Base-by-base conservation (phyloP, 1,140 invertebrate genomes). In the Magallana ariakensis region DNA sequence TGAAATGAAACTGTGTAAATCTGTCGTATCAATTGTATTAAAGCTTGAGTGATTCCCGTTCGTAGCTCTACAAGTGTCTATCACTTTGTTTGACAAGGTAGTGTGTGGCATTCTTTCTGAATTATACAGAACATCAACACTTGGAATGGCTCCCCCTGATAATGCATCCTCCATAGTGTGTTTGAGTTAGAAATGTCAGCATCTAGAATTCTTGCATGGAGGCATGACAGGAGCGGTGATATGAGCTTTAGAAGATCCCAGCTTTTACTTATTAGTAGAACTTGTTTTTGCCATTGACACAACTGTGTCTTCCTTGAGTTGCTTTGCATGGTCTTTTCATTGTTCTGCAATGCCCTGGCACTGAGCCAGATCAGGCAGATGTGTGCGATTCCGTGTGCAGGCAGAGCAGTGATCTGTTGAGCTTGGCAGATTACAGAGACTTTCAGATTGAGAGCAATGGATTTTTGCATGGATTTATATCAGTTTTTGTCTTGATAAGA, bases 201-300 rank as follows among this genome's bases (percentile, higher is more conserved):
- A 10, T 11, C 6, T 13, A 26, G 66, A 75, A 75, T 75, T 75
- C 66, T 26, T 75, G 22, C 22, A 75, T 33, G 33, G 58, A 62
- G 58, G 66, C 66, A 75, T 75, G 66, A 75, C 66, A 26, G 22
- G 22, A 75, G 33, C 22, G 33, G 22, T 33, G 22, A 75, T 75
- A 19, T 33, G 66, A 75, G 66, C 22, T 26, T 13, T 26, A 26
- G 10, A 26, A 75, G 19, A 26, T 75, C 66, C 22, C 66, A 75
- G 66, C 66, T 75, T 75, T 26, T 26, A 75, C 22, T 75, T 26
- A 75, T 75, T 75, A 75, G 66, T 75, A 75, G 66, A 75, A 75
- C 22, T 26, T 75, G 22, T n/a, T 9, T 26, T 10, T 13, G 66
- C 22, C 4, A 75, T 19, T 75, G 22, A 75, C 22, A 75, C 22